phyloP scores from a whole-genome alignment of 2,113 vertebrate species.

The Procavia capensis region DNA sequence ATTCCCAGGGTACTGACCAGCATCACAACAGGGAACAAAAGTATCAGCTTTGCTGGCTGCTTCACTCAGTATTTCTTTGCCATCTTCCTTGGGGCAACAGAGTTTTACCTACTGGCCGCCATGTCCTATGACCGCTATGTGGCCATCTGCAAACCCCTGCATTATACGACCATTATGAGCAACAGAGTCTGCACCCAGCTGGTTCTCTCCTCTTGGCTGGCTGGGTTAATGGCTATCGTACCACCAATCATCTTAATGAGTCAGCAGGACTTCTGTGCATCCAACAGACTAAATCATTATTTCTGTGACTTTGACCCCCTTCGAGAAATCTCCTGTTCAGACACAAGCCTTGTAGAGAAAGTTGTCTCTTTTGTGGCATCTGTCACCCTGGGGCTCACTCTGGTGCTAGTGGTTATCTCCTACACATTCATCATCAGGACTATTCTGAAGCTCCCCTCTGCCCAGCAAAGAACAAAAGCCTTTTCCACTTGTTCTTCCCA shows the following conservation, averaged over 20 bases:
- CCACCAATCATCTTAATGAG: constrained; percentile 61
- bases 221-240: constrained; percentile 61
- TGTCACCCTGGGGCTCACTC: constrained; percentile 40
- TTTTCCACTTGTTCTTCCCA: constrained; percentile 70
- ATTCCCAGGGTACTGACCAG: constrained; percentile 61
- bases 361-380: constrained; percentile 39
- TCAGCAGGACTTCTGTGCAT: constrained; percentile 68
- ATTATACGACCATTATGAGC: constrained; percentile 71
- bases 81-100: constrained; percentile 67
- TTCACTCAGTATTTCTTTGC: constrained; percentile 77
- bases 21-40: constrained; percentile 59
- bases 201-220: constrained; percentile 69
- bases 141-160: constrained; percentile 77
- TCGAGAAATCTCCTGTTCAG: constrained; percentile 56
- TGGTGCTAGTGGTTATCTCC: constrained; percentile 48
- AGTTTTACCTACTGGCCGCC: constrained; percentile 72
- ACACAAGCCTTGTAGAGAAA: constrained; percentile 31
- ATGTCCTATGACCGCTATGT: constrained; percentile 81
- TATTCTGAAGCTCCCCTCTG: constrained; percentile 52
- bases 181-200: constrained; percentile 59
- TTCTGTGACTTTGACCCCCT: constrained; percentile 69
- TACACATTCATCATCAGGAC: constrained; percentile 58
- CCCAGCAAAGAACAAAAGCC: constrained; percentile 59
- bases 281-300: constrained; percentile 60
- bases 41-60: constrained; percentile 70